Base-by-base conservation (phyloP, 2,797 vertebrate genomes). In the Danionella dracula region DNA sequence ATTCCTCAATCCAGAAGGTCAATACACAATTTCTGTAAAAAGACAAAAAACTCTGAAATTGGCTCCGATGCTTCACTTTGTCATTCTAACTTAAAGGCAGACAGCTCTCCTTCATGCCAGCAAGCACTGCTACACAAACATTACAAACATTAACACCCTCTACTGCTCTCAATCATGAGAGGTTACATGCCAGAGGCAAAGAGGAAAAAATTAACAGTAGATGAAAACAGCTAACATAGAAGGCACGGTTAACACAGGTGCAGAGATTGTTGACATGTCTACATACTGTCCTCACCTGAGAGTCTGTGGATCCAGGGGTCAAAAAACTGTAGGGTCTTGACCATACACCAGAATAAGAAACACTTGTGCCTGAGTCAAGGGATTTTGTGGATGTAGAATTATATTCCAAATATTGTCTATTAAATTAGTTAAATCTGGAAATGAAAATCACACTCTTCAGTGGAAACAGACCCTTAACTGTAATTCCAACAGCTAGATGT, bases 1-100 rank as follows among this genome's bases (percentile, higher is more conserved):
- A 79, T 81, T 80, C 75, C 69, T 79, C 72, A 78, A 76, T 66
- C 61, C 54, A 77, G 35, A 66, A 74, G 66, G 75, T 74, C 79
- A 66, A 87, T 87, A 79, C 75, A 85, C n/a, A n/a, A n/a, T n/a
- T n/a, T n/a, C n/a, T n/a, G n/a, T n/a, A n/a, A n/a, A n/a, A n/a
- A n/a, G n/a, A n/a, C n/a, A n/a, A n/a, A n/a, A n/a, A n/a, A n/a
- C n/a, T n/a, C n/a, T n/a, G n/a, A n/a, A n/a, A n/a, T n/a, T n/a
- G 34, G 78, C 74, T 80, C 71, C 79, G 77, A 71, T 76, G 69
- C 78, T 80, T 77, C 49, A 54, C 59, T 79, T 74, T 73, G 74
- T 60, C 46, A 66, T 49, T 49, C 34, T 13, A 34, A 50, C 16
- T 66, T 62, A 66, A 54, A 51, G 45, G 35, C 55, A 44, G 66